Conservation (phyloP, 2,797 vertebrate genomes). For the Erethizon dorsatum region DNA sequence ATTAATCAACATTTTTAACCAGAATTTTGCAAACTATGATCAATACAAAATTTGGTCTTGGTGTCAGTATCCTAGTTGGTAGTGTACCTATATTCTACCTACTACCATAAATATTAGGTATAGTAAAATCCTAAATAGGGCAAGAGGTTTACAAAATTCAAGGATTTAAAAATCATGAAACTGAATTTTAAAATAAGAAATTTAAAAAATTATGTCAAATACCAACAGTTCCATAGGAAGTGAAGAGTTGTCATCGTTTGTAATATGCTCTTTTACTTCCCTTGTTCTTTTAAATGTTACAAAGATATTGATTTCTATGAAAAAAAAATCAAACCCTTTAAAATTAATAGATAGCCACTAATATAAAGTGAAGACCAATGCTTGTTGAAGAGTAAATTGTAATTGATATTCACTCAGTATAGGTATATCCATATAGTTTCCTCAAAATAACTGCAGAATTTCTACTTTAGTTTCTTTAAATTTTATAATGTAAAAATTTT, state of each 20-base stretch:
- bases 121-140: neutral
- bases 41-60: neutral
- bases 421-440: neutral
- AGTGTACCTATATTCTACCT: neutral
- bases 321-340: constrained; percentile 47
- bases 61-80: neutral
- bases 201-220: neutral
- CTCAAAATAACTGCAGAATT: neutral
- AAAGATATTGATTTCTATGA: constrained; percentile 26
- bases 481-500: neutral
- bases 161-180: neutral
- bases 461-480: neutral
- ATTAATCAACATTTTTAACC: neutral
- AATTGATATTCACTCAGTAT: constrained; percentile 3
- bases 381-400: neutral
- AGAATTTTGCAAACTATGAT: neutral
- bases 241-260: neutral
- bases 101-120: neutral
- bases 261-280: neutral
- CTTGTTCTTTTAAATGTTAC: constrained; percentile 63
- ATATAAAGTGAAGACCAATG: constrained; percentile 31
- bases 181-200: neutral
- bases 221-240: neutral
- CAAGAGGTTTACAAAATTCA: neutral
- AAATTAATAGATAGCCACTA: constrained; percentile 58